Evolutionary conservation across 2,797 vertebrate genomes (phyloP), one percentile per base, ranked within the genome.

Genomic region (Coracias cyanogaster): DNA sequence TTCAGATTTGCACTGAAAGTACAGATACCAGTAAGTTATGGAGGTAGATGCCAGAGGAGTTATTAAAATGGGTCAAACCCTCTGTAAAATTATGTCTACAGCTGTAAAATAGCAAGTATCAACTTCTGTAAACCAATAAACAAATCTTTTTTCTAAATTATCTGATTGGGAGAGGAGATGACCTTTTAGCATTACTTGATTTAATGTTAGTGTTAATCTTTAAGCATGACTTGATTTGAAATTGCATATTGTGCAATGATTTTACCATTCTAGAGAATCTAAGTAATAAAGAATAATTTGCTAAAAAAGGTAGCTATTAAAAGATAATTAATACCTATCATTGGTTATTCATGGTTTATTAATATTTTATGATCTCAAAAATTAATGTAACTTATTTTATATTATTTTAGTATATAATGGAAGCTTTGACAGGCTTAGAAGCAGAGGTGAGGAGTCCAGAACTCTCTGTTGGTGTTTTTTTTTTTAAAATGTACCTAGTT

Each of bases 21-120:
- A 71, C 96, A 73, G 78, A 97, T 31, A 95, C 77, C 9, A 74
- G 78, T 28, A 95, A 91, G 60, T 97, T 96, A 80, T 86, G 92
- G 72, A 98, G 95, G 91, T 98, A 98, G 89, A 94, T 98, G 92
- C 98, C 98, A 6, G 97, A 98, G 55, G 98, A 98, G 49, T 98
- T 98, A 89, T 92, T 98, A 86, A 97, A 98, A 45, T 96, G 97
- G 64, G 95, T 96, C 37, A 98, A 97, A 89, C 90, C 96, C 48
- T 98, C 97, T 45, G 48, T 95, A 74, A 98, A 98, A 94, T 96
- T 2, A 77, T 97, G n/a, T 98, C 98, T 97, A 98, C 98, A 94
- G 96, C 33, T 92, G 17, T 29, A 97, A 98, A 85, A 98, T 98
- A 91, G 98, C 98, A 86, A 98, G 92, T 97, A 62, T 79, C 33